Conservation (phyloP, 2,888 invertebrate genomes). For the Conops quadrifasciatus region DNA sequence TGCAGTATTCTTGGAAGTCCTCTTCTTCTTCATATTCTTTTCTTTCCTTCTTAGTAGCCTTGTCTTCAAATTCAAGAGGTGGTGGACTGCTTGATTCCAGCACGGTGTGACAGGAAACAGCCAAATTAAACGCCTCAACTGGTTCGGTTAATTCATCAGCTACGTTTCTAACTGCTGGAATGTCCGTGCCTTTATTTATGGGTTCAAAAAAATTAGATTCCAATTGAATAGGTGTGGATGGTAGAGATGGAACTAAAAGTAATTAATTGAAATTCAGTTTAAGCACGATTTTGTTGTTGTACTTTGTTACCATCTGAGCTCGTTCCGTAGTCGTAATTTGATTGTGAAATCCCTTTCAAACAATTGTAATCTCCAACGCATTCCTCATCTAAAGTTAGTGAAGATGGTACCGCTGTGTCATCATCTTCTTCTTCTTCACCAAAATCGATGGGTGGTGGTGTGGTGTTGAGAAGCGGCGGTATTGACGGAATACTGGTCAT, state of each 20-base stretch:
- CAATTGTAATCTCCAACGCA: constrained; percentile 62
- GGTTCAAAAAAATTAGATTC: neutral
- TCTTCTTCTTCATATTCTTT: constrained; percentile 40
- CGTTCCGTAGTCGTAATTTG: constrained; percentile 41
- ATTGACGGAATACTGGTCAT: constrained; percentile 51
- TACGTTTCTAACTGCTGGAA: constrained; percentile 24
- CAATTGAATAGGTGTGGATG: constrained; percentile 26
- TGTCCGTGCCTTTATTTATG: constrained; percentile 6
- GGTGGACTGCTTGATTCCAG: constrained; percentile 43
- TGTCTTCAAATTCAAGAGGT: constrained; percentile 39
- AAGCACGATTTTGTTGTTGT: constrained; percentile 24
- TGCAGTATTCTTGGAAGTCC: constrained; percentile 25
- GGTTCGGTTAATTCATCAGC: constrained; percentile 21
- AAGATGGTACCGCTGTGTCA: constrained; percentile 63
- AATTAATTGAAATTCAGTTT: neutral
- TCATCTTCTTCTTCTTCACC: constrained; percentile 60
- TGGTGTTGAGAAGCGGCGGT: constrained; percentile 69
- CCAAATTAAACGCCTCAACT: constrained; percentile 25
- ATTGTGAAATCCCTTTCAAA: constrained; percentile 49
- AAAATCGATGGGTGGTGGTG: constrained; percentile 69
- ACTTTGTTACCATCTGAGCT: constrained; percentile 44
- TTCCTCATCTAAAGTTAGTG: constrained; percentile 60
- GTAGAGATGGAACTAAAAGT: constrained; percentile 22
- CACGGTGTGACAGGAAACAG: constrained; percentile 30
- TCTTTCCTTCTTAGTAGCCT: constrained; percentile 41